Evolutionary conservation across 2,797 vertebrate genomes (phyloP).

Genomic region (Molossus alvarezi): DNA sequence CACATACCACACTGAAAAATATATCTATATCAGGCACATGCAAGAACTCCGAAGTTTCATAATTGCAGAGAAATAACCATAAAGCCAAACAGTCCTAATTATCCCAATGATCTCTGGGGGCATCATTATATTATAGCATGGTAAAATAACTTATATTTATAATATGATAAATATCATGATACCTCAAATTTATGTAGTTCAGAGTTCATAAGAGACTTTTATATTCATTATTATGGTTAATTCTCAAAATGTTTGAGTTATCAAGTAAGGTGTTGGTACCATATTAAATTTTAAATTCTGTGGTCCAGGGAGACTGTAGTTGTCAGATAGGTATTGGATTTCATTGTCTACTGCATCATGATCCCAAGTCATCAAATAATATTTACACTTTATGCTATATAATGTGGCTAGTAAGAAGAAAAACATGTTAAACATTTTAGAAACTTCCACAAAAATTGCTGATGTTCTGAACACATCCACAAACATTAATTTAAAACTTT

Average conservation of each 20-base stretch:
- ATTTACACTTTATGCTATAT: conserved; percentile 1
- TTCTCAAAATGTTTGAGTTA: conserved; percentile 60
- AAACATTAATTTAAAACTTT: conserved; percentile 31
- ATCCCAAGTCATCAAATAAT: neutral
- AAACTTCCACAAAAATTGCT: conserved; percentile 34
- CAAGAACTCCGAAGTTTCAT: conserved; percentile 11
- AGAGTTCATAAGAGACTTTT: conserved; percentile 4
- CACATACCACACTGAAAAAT: neutral
- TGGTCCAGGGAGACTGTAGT: neutral
- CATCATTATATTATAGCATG: conserved; percentile 38
- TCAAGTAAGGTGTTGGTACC: neutral
- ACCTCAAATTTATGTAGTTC: conserved; percentile 51
- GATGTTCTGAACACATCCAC: neutral
- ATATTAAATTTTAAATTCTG: conserved; percentile 59
- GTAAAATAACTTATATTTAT: conserved; percentile 68
- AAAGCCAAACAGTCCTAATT: conserved; percentile 61
- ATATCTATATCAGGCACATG: neutral
- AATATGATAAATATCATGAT: conserved; percentile 53
- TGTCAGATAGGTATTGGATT: neutral
- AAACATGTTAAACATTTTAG: conserved; percentile 37
- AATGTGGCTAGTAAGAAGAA: neutral
- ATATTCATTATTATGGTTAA: conserved; percentile 62
- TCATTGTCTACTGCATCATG: conserved; percentile 19
- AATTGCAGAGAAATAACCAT: conserved; percentile 57
- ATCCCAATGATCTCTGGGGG: conserved; percentile 4